Conservation (phyloP, 2,888 invertebrate species). For the Pharmacophagus antenor region DNA sequence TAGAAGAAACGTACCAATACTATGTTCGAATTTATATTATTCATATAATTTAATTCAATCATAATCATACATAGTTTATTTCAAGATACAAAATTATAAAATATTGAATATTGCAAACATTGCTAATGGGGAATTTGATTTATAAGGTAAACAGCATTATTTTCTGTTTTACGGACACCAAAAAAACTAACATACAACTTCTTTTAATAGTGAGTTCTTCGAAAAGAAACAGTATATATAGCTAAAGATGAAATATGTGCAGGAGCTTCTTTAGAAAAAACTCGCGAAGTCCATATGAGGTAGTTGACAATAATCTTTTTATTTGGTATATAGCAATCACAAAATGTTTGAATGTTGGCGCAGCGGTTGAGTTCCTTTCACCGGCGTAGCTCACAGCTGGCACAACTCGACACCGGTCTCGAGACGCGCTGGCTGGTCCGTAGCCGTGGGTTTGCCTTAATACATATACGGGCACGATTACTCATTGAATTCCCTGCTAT, state of each 20-base stretch:
- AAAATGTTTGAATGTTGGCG: constrained; percentile 69
- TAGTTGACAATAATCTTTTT: constrained; percentile 52
- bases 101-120: too few relatives aligned
- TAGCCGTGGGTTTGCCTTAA: constrained; percentile 41
- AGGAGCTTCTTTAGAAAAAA: constrained; percentile 43
- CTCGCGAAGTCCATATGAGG: constrained; percentile 44
- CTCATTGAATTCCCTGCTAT: constrained; percentile 35
- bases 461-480: constrained; percentile 36
- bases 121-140: too few relatives aligned
- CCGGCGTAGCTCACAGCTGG: constrained; percentile 47
- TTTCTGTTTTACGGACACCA: too few relatives aligned
- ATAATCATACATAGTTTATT: too few relatives aligned
- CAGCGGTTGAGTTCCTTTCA: constrained; percentile 77
- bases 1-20: constrained; percentile 9
- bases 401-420: constrained; percentile 43
- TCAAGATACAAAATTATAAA: too few relatives aligned
- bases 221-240: background rate
- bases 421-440: constrained; percentile 62
- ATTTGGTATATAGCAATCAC: constrained; percentile 62
- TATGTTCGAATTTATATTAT: background rate
- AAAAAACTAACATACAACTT: too few relatives aligned
- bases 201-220: background rate
- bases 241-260: constrained; percentile 32
- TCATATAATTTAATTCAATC: background rate
- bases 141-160: too few relatives aligned